A percentile compares a stretch with the other conserved stretches of the same genome.
Conservation (phyloP, 2,888 invertebrate genomes). For the Troides helena region DNA sequence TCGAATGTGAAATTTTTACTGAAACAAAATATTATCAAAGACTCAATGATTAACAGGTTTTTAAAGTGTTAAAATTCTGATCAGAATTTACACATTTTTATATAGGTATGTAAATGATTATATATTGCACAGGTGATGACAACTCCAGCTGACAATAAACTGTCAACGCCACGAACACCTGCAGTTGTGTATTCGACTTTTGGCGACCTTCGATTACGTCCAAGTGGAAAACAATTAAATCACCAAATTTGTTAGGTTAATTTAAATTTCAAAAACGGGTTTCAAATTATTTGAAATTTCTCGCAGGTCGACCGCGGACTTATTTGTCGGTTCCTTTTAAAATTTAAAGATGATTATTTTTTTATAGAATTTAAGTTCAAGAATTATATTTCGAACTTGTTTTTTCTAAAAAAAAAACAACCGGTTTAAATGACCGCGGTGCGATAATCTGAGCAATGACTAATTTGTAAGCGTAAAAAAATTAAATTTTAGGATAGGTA, state of each 20-base stretch:
- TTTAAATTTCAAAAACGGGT: not conserved
- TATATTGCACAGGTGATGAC: conserved; percentile 34
- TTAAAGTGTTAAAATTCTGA: conserved; percentile 3
- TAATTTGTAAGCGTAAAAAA: too few relatives aligned
- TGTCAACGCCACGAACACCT: conserved; percentile 42
- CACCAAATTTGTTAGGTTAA: not conserved
- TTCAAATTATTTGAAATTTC: not conserved
- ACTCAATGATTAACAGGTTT: too few relatives aligned
- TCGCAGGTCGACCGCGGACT: not conserved
- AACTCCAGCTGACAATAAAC: conserved; percentile 39
- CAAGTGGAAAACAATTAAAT: conserved; percentile 1
- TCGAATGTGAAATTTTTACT: not conserved
- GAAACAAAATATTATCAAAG: not conserved
- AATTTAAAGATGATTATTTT: not conserved
- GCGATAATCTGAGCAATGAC: too few relatives aligned
- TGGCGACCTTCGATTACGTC: conserved; percentile 33
- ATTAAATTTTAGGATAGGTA: too few relatives aligned
- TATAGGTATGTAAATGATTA: conserved; percentile 18
- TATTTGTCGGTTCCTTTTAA: not conserved
- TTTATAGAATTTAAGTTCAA: not conserved
- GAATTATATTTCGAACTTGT: not conserved
- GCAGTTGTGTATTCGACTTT: conserved; percentile 31
- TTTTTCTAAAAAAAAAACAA: not conserved
- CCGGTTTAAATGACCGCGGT: not conserved
- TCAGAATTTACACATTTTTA: conserved; percentile 13